Conservation (phyloP, 53 echinoderm and acorn worm genomes). For the Paelopatides confundens region DNA sequence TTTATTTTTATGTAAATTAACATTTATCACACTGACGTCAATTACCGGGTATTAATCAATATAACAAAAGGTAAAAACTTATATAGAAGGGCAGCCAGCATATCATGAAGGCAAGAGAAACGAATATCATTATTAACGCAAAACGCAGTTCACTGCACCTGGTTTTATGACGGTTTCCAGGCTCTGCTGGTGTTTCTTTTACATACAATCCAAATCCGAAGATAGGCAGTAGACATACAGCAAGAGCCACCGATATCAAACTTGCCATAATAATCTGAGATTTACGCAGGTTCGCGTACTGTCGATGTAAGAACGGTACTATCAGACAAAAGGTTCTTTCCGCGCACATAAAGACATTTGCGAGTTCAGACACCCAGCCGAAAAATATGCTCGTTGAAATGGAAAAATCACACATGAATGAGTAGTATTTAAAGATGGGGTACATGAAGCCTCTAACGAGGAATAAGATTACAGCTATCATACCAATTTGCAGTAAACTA, state of each 20-base stretch:
- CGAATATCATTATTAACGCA: conserved; percentile 56
- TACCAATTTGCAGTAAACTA: background rate
- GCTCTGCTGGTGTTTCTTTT: background rate
- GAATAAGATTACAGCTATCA: conserved; percentile 20
- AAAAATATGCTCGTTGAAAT: conserved; percentile 18
- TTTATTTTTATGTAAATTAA: no score
- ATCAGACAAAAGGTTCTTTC: conserved; percentile 11
- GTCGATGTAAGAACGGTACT: conserved; percentile 17
- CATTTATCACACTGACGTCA: no score
- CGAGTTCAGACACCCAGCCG: conserved; percentile 3
- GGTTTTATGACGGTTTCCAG: background rate
- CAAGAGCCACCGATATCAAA: background rate
- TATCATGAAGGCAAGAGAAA: conserved; percentile 65
- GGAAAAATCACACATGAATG: background rate
- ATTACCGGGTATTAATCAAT: no score
- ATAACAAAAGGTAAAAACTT: conserved; percentile 24
- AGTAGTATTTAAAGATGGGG: background rate
- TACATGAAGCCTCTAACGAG: background rate
- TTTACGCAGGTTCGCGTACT: background rate
- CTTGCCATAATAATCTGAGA: background rate
- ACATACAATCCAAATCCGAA: conserved; percentile 30
- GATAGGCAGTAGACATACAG: background rate
- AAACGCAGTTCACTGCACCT: conserved; percentile 55
- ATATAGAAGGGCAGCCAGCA: conserved; percentile 78
- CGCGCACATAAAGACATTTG: conserved; percentile 25